Evolutionary conservation across 1,140 invertebrate species (phyloP).

Genomic region (Zaprionus capensis): DNA sequence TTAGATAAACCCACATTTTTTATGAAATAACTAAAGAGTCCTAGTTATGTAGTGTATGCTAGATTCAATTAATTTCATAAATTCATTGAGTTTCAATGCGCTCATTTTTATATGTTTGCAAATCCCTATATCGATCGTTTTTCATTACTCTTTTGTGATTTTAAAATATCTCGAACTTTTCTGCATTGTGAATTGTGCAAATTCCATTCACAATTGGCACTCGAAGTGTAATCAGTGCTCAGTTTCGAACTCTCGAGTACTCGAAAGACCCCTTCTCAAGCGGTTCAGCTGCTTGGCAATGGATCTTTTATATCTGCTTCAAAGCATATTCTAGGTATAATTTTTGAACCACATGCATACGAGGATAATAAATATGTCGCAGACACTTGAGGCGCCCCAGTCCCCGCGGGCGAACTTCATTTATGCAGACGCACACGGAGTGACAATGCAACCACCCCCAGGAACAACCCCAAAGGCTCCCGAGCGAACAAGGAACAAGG

Average conservation of each 20-base stretch:
- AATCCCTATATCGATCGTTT: background rate
- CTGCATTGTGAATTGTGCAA: background rate
- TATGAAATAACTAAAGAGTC: too few relatives aligned
- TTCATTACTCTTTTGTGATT: background rate
- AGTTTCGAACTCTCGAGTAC: constrained; percentile 13
- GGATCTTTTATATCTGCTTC: constrained; percentile 56
- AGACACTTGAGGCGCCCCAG: constrained; percentile 59
- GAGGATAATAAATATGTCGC: constrained; percentile 75
- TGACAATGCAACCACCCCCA: constrained; percentile 30
- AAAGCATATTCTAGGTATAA: constrained; percentile 57
- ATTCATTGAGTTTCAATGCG: too few relatives aligned
- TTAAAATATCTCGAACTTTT: background rate
- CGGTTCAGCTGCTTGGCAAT: constrained; percentile 30
- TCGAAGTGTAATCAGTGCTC: constrained; percentile 67
- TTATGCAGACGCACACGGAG: constrained; percentile 50
- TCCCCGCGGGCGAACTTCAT: constrained; percentile 51
- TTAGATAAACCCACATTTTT: too few relatives aligned
- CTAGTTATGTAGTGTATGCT: too few relatives aligned
- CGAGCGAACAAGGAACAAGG: background rate
- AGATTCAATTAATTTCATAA: too few relatives aligned
- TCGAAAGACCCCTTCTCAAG: background rate
- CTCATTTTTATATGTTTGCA: background rate
- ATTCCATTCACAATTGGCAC: constrained; percentile 40
- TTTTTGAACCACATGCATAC: constrained; percentile 51
- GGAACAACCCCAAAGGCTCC: constrained; percentile 31